Evolutionary conservation across 2,888 invertebrate genomes (phyloP).

Genomic region (Apantesis nais): DNA sequence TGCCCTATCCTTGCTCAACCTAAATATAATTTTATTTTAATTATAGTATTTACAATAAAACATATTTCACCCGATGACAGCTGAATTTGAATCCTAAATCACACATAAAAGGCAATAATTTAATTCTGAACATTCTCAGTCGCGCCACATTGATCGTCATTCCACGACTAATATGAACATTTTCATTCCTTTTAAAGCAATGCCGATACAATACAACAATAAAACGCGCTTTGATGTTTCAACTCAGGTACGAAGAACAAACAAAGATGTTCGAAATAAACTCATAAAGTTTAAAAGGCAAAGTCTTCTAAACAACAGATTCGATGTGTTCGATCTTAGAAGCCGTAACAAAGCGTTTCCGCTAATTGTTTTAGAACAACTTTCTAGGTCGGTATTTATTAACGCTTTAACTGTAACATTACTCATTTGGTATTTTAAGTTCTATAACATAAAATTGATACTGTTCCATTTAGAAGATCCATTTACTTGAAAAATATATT

Average conservation of each 20-base stretch:
- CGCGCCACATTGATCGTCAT: neutral
- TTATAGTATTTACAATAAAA: neutral
- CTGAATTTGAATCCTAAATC: neutral
- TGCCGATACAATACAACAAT: slow-evolving; percentile 20
- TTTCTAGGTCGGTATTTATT: slow-evolving; percentile 70
- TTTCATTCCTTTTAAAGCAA: slow-evolving; percentile 5
- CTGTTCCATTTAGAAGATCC: slow-evolving; percentile 14
- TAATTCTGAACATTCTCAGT: neutral
- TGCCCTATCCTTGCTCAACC: neutral
- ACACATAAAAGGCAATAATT: neutral
- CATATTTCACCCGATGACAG: neutral
- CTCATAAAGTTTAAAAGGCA: slow-evolving; percentile 44
- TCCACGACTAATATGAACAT: slow-evolving; percentile 3
- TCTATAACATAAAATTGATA: slow-evolving; percentile 8
- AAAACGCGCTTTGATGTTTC: slow-evolving; percentile 33
- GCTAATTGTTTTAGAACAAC: slow-evolving; percentile 70
- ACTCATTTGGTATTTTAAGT: slow-evolving; percentile 48
- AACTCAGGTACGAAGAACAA: slow-evolving; percentile 41
- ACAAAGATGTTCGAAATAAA: slow-evolving; percentile 45
- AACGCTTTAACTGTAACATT: slow-evolving; percentile 54
- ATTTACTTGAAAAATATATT: neutral
- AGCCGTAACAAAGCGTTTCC: slow-evolving; percentile 60
- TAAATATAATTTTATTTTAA: neutral
- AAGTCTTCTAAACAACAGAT: slow-evolving; percentile 55
- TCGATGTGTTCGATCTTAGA: slow-evolving; percentile 53